Evolutionary conservation across 2,888 invertebrate species (phyloP), one percentile per base, ranked within the genome.

Genomic region (Cheilosia soror): DNA sequence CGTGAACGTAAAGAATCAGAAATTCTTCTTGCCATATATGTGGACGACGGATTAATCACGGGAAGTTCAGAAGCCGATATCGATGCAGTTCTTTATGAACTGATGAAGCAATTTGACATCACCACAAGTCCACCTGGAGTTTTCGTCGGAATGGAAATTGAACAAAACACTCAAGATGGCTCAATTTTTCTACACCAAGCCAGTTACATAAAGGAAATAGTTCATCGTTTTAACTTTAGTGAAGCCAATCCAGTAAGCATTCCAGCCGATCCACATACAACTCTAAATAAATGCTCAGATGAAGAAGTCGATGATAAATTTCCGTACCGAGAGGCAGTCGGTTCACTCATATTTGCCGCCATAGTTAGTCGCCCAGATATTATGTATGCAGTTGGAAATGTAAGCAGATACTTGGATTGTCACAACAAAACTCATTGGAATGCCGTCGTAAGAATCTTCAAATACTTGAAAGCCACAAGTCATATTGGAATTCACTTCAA

Each of bases 21-120:
- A 27, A 65, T 87, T 7, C 78, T 89, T 9, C n/a, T 89, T 4
- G 87, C 87, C 4, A 82, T 89, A 27, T 89, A 88, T 82, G 88
- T 90, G 29, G 89, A 89, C 66, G 88, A 89, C 68, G 88, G 89
- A 20, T 33, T 89, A 9, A 85, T 42, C 42, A 42, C 13, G 42
- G 42, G 42, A 42, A 42, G 13, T 13, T 42, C 42, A 11, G 42
- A 42, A 42, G 42, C 0, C 4, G 42, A 42, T 13, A 42, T 42
- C n/a, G 13, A 55, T 7, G 29, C 20, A 9, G 25, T 15, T n/a
- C 25, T 49, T 1, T 6, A n/a, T 20, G 49, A 42, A n/a, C 13
- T 42, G 11, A 42, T 42, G 42, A 42, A 49, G 0, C 15, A 49
- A 49, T 49, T 49, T 20, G 25, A 49, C 7, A 49, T 49, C 9